Percentiles rank a stretch among this genome's conserved stretches.
Evolutionary conservation across 2,888 invertebrate species (phyloP).

Genomic region (Abscondita cerata): DNA sequence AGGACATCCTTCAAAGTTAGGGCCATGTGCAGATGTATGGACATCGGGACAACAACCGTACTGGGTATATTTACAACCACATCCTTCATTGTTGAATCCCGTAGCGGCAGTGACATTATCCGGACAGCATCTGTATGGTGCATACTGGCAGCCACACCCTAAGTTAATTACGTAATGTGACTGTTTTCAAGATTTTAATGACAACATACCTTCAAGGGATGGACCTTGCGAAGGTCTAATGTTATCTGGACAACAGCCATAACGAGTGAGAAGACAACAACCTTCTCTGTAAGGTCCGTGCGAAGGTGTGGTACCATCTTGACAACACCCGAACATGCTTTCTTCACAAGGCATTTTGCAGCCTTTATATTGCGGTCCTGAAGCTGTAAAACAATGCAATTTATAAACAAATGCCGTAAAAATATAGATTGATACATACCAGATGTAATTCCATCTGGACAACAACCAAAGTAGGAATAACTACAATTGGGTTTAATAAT

Average conservation of each 20-base stretch:
- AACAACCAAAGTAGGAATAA: constrained; percentile 72
- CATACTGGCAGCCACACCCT: constrained; percentile 81
- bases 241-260: constrained; percentile 93
- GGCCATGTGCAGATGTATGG: constrained; percentile 76
- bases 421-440: constrained; percentile 57
- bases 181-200: too few species aligned
- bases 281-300: constrained; percentile 85
- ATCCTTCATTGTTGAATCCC: constrained; percentile 82
- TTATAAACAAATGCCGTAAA: not conserved
- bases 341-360: constrained; percentile 75
- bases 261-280: constrained; percentile 75
- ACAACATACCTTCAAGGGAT: constrained; percentile 66
- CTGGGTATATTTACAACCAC: constrained; percentile 76
- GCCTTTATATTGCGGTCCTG: constrained; percentile 74
- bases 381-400: constrained; percentile 59
- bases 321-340: constrained; percentile 85
- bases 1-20: constrained; percentile 81
- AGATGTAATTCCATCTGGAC: constrained; percentile 71
- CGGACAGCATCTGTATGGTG: constrained; percentile 85
- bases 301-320: constrained; percentile 82
- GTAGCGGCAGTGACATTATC: constrained; percentile 80
- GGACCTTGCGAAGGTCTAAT: constrained; percentile 82
- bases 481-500: constrained; percentile 60
- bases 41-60: constrained; percentile 89
- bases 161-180: constrained; percentile 29